Percentiles rank a stretch among this genome's conserved stretches.
phyloP scores from a whole-genome alignment of 64 coral and sea anemone species.

The Astreopora myriophthalma region DNA sequence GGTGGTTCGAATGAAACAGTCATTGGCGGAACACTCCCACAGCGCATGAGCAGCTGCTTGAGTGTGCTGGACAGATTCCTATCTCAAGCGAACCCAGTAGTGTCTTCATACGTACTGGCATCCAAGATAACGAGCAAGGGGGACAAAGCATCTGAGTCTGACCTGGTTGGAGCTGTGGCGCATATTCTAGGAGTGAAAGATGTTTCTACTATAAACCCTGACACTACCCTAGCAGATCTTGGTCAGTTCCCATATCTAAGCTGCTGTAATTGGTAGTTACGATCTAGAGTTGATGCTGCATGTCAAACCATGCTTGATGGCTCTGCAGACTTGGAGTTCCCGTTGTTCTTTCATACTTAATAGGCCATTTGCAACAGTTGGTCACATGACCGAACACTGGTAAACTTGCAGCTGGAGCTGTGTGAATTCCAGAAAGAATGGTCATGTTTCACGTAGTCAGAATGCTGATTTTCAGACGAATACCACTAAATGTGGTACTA shows the following conservation, averaged over 20 bases:
- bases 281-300: no score
- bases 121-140: constrained; percentile 66
- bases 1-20: constrained; percentile 85
- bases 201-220: constrained; percentile 64
- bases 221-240: constrained; percentile 78
- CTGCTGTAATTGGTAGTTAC: no score
- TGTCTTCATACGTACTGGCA: constrained; percentile 82
- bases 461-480: no score
- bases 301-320: no score
- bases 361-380: no score
- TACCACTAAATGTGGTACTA: no score
- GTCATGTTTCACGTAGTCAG: no score
- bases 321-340: no score
- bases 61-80: constrained; percentile 76
- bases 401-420: no score
- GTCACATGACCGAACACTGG: no score
- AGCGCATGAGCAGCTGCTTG: constrained; percentile 92
- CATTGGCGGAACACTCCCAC: constrained; percentile 83
- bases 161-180: constrained; percentile 82
- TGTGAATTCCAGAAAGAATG: no score
- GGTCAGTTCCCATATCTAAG: constrained; percentile 64
- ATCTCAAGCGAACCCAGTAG: constrained; percentile 80
- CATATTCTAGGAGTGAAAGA: constrained; percentile 81
- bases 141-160: constrained; percentile 74
- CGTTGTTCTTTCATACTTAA: no score